Evolutionary conservation across 2,113 vertebrate species (phyloP), one percentile per base, ranked within the genome.

Genomic region (Cercocebus atys): DNA sequence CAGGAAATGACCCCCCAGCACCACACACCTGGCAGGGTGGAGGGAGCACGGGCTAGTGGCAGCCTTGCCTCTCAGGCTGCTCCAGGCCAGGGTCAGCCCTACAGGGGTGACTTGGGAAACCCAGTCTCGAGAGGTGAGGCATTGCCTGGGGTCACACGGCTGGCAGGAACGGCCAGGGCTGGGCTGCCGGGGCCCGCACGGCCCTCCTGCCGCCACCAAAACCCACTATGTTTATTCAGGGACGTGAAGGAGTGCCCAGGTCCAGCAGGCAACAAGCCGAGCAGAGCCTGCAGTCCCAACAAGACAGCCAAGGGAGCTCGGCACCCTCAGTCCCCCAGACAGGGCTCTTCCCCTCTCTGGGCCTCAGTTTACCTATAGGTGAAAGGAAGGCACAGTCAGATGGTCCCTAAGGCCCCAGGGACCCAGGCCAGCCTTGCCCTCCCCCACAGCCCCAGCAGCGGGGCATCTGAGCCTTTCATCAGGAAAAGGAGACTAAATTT

Each of bases 401-500:
- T 5, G n/a, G 20, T 57, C 45, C 86, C 23, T 22, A 5, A 47
- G 84, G 23, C 55, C 38, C 55, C 47, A 1, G 72, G 2, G 40
- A 18, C 38, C 64, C 52, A 14, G 38, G 16, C 25, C 47, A 70
- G 50, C 66, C 79, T 66, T 55, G 75, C 12, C 14, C 16, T 45
- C 10, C 59, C 50, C 72, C 81, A 1, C 0, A 25, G 57, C 61
- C 93, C 75, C 85, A 45, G 11, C 89, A 43, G 8, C 0, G 4
- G 85, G 85, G 27, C 88, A 9, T 8, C 0, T 17, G 93, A 94
- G 89, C 93, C 88, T 55, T 59, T 61, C 66, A 79, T 79, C 97
- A 96, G 98, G 98, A 98, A 97, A 16, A 88, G 8, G 7, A 79
- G 94, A 7, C 97, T 98, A 45, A 97, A 97, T 98, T 98, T 98